A percentile compares a stretch with the other conserved stretches of the same genome.
Evolutionary conservation across 2,113 vertebrate genomes (phyloP).

Genomic region (Brachypteracias leptosomus): DNA sequence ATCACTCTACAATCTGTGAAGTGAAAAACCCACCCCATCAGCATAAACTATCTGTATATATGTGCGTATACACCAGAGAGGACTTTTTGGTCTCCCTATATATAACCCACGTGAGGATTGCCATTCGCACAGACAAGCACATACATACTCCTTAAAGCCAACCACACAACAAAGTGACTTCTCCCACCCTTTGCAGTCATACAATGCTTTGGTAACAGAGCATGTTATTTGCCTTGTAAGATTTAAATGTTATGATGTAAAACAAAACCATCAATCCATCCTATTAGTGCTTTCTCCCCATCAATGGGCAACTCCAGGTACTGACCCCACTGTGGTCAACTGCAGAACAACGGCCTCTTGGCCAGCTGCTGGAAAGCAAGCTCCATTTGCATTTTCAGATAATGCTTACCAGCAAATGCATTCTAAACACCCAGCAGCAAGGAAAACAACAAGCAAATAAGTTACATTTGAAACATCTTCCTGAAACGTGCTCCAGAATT

Average conservation of each 20-base stretch:
- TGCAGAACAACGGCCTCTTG: neutral
- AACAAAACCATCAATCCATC: neutral
- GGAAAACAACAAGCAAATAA: neutral
- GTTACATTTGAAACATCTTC: neutral
- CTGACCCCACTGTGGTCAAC: neutral
- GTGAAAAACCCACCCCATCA: slow-evolving; percentile 28
- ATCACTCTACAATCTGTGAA: slow-evolving; percentile 32
- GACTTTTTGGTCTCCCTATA: neutral
- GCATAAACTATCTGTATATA: neutral
- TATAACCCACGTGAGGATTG: neutral
- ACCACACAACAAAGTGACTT: neutral
- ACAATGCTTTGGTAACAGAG: neutral
- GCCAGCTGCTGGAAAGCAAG: neutral
- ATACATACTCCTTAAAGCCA: neutral
- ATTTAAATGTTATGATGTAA: neutral
- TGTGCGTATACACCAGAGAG: neutral
- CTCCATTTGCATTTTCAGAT: neutral
- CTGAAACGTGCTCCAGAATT: slow-evolving; percentile 18
- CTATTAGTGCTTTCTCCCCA: neutral
- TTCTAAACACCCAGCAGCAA: neutral
- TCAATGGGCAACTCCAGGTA: neutral
- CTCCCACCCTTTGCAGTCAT: neutral
- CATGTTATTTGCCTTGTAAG: neutral
- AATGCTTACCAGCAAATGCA: neutral
- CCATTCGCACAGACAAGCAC: neutral